phyloP scores from a whole-genome alignment of 1,140 invertebrate species.

The Megalopta genalis region DNA sequence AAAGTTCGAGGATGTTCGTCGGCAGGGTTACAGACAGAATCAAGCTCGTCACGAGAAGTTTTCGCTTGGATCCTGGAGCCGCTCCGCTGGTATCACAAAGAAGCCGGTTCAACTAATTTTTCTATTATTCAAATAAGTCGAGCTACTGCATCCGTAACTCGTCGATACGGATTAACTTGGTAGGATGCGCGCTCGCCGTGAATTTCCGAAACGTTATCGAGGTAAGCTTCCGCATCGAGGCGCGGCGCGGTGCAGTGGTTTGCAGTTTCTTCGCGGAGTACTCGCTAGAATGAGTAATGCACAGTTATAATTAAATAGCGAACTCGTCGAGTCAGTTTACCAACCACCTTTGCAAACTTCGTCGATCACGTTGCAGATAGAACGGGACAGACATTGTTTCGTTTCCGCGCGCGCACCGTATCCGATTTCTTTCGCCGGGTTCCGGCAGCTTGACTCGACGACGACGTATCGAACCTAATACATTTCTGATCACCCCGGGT shows the following conservation, averaged over 20 bases:
- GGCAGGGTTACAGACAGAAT: not conserved
- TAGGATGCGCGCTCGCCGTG: not conserved
- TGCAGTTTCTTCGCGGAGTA: conserved; percentile 11
- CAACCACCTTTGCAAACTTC: conserved; percentile 37
- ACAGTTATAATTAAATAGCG: conserved; percentile 38
- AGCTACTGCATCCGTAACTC: not conserved
- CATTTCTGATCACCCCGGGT: not conserved
- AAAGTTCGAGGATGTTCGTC: not conserved
- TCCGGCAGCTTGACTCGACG: not conserved
- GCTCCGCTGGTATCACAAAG: not conserved
- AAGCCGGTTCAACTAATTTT: no score
- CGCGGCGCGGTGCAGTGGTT: not conserved
- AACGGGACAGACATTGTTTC: conserved; percentile 1
- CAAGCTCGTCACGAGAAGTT: not conserved
- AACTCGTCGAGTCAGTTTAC: conserved; percentile 38
- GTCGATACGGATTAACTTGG: not conserved
- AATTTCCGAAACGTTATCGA: conserved; percentile 27
- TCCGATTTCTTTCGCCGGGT: not conserved
- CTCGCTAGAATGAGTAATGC: conserved; percentile 25
- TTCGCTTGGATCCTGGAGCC: not conserved
- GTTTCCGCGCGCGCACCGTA: not conserved
- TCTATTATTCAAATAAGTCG: not conserved
- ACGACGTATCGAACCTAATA: not conserved
- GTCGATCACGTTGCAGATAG: conserved; percentile 21
- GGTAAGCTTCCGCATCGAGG: not conserved